Evolutionary conservation across 2,888 invertebrate genomes (phyloP), one percentile per base, ranked within the genome.

Genomic region (Drosophila rubida): DNA sequence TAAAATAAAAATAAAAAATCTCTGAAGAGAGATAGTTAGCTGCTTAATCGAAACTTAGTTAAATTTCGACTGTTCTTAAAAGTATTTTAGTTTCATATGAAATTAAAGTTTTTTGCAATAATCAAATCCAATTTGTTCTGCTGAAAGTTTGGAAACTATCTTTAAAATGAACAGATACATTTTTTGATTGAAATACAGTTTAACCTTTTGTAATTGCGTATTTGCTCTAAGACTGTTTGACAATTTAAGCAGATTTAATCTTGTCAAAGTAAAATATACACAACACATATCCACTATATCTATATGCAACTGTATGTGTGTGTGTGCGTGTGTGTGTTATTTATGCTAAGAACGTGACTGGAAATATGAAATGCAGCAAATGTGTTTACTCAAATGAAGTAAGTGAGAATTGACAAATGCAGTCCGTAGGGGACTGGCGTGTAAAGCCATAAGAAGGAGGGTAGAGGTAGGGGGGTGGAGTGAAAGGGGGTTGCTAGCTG

Each of bases 281-380:
- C 49, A 55, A 41, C 44, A 50, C 37, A 49, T 19, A 32, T 49
- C 35, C 30, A 14, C 48, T 25, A 13, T 8, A 25, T 37, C 16
- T 23, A n/a, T 41, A 16, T 54, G 13, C 5, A 22, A 14, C 35
- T 60, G 30, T 59, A 25, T 25, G 72, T 77, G 59, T 60, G 62
- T 44, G 64, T 63, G 35, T 58, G 73, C 76, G 37, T 48, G 57
- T 53, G 69, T 58, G 35, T 55, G 76, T 78, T 87, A 88, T 89
- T 88, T 89, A 89, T 90, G 89, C 75, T 77, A 30, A 51, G 78
- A 83, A 89, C 89, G 89, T 89, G 89, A 89, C 89, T 87, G 54
- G 88, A 89, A 89, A 89, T 89, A 87, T 85, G 83, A 88, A 88
- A 85, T 81, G 81, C 81, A 83, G 78, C 64, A 83, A 88, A 86